Evolutionary conservation across 2,113 vertebrate species (phyloP).

Genomic region (Amia ocellicauda): DNA sequence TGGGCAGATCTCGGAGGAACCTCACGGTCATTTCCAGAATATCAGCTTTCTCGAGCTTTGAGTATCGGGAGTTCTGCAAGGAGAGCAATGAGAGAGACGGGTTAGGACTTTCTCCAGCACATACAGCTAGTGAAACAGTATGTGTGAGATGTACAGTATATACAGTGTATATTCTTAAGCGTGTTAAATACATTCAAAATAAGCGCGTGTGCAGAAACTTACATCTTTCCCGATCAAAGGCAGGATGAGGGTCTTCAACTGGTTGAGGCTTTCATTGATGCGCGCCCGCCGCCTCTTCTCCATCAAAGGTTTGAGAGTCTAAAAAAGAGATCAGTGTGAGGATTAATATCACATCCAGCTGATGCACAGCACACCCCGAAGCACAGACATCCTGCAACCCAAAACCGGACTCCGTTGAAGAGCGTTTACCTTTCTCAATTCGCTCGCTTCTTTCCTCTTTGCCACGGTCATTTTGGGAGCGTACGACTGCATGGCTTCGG

Average conservation of each 20-base stretch:
- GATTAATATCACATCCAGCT: constrained; percentile 16
- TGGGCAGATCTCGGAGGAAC: constrained; percentile 73
- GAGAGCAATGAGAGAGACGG: neutral
- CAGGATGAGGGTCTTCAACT: constrained; percentile 75
- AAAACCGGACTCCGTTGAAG: neutral
- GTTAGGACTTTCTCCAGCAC: constrained; percentile 6
- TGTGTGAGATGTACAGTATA: too few relatives aligned
- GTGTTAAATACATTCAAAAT: neutral
- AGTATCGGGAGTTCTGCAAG: constrained; percentile 66
- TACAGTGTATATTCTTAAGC: too few relatives aligned
- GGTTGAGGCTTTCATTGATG: constrained; percentile 79
- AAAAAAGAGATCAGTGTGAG: constrained; percentile 3
- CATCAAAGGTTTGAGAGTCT: constrained; percentile 82
- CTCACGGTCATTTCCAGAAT: constrained; percentile 87
- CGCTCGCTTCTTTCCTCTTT: constrained; percentile 60
- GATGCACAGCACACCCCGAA: neutral
- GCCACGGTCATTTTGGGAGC: constrained; percentile 51
- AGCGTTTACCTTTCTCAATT: constrained; percentile 65
- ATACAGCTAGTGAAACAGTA: neutral
- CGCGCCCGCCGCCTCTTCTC: constrained; percentile 76
- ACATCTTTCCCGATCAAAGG: constrained; percentile 80
- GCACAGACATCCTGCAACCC: neutral
- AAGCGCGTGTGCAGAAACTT: constrained; percentile 42
- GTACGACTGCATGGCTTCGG: constrained; percentile 31
- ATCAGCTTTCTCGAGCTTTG: constrained; percentile 87